Conservation (phyloP, 2,888 invertebrate genomes). For the Sphinx pinastri region DNA sequence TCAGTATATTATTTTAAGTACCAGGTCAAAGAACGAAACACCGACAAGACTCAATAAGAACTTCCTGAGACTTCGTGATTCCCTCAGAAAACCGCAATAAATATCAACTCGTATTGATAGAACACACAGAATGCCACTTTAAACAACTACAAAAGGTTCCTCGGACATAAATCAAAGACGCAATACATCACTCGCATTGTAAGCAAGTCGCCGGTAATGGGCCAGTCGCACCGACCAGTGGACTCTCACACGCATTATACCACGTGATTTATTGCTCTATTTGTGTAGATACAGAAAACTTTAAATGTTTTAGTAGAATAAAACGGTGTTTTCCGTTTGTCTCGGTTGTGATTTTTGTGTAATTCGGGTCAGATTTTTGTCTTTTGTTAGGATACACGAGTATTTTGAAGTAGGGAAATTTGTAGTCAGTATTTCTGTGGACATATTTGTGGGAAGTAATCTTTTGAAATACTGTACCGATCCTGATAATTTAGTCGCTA, state of each 20-base stretch:
- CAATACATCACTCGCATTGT: conserved; percentile 52
- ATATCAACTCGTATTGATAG: conserved; percentile 12
- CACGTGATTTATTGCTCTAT: conserved; percentile 23
- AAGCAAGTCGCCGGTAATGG: conserved; percentile 52
- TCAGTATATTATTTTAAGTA: too few species aligned
- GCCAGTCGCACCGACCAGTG: conserved; percentile 41
- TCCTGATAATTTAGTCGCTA: too few species aligned
- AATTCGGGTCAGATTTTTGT: conserved; percentile 4
- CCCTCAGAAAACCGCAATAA: not conserved
- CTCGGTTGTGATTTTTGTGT: conserved; percentile 4
- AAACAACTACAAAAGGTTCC: conserved; percentile 28
- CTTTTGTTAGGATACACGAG: not conserved
- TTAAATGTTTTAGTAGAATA: conserved; percentile 22
- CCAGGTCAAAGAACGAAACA: not conserved
- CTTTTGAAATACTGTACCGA: too few species aligned
- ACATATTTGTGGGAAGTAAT: too few species aligned
- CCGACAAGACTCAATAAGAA: not conserved
- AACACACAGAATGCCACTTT: conserved; percentile 21
- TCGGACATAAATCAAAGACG: conserved; percentile 51
- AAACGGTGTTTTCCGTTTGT: conserved; percentile 17
- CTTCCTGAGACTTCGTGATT: not conserved
- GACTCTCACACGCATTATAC: conserved; percentile 19
- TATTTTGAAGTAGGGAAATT: not conserved
- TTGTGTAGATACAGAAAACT: conserved; percentile 23
- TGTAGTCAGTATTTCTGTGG: too few species aligned